phyloP scores from a whole-genome alignment of 2,797 vertebrate genomes.

The Danio kyathit region DNA sequence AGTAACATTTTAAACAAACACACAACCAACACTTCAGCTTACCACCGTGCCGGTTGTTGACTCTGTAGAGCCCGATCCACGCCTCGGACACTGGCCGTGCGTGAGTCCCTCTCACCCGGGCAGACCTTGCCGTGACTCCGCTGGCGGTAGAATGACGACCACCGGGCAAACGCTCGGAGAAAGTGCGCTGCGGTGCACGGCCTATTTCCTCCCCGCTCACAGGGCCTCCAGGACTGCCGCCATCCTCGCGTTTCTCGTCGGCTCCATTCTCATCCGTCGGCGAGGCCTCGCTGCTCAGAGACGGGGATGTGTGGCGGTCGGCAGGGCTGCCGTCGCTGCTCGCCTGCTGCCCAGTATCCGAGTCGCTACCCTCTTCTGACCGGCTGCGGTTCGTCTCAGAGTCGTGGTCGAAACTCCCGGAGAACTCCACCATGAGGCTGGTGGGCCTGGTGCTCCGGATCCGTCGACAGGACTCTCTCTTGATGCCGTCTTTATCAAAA shows the following conservation, averaged over 20 bases:
- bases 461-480: constrained; percentile 77
- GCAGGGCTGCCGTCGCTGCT: constrained; percentile 78
- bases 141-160: constrained; percentile 76
- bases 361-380: constrained; percentile 83
- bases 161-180: constrained; percentile 81
- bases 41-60: constrained; percentile 83
- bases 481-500: constrained; percentile 78
- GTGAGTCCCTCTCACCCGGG: constrained; percentile 74
- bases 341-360: constrained; percentile 78
- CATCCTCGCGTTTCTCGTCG: constrained; percentile 69
- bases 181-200: constrained; percentile 82
- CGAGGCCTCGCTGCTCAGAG: constrained; percentile 68
- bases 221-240: constrained; percentile 64
- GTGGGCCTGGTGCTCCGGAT: constrained; percentile 78
- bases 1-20: background rate
- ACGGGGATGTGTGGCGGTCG: constrained; percentile 71
- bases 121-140: constrained; percentile 74
- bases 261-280: constrained; percentile 70
- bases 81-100: constrained; percentile 82
- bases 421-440: constrained; percentile 82
- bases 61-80: constrained; percentile 83
- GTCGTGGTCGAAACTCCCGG: constrained; percentile 79
- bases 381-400: constrained; percentile 78
- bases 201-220: constrained; percentile 75
- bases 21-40: constrained; percentile 55